Conservation (phyloP, 2,113 vertebrate genomes). For the Cyphomyrus plagiostoma region DNA sequence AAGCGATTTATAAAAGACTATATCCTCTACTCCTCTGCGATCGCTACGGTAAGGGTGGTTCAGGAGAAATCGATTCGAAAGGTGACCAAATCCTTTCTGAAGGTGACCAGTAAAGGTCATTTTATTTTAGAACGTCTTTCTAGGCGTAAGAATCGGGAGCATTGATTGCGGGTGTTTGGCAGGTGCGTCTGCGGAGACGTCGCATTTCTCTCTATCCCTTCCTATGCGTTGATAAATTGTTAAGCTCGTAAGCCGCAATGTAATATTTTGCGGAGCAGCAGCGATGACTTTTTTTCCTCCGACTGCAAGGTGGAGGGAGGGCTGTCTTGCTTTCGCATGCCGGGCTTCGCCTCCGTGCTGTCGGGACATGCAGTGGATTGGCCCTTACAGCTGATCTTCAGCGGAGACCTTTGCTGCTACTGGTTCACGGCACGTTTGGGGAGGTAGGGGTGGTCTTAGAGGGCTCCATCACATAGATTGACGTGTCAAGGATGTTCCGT, state of each 20-base stretch:
- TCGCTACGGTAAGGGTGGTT: background rate
- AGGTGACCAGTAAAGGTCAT: slow-evolving; percentile 64
- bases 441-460: background rate
- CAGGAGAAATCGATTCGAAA: background rate
- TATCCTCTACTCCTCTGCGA: background rate
- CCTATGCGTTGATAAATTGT: background rate
- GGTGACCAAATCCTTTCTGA: background rate
- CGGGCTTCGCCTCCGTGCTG: slow-evolving; percentile 27
- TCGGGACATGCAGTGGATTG: slow-evolving; percentile 38
- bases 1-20: background rate
- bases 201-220: background rate
- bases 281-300: slow-evolving; percentile 13
- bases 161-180: background rate
- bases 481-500: slow-evolving; percentile 11
- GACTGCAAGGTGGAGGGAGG: slow-evolving; percentile 35
- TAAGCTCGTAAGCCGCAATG: background rate
- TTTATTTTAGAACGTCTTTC: slow-evolving; percentile 33
- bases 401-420: slow-evolving; percentile 30
- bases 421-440: slow-evolving; percentile 24
- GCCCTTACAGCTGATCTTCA: slow-evolving; percentile 30
- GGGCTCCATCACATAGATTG: background rate
- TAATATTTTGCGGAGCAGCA: slow-evolving; percentile 6
- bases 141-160: background rate
- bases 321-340: slow-evolving; percentile 27
- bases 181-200: background rate